Percentiles rank a stretch among this genome's conserved stretches.
Conservation (phyloP, 2,888 invertebrate species). For the Agrochola circellaris region DNA sequence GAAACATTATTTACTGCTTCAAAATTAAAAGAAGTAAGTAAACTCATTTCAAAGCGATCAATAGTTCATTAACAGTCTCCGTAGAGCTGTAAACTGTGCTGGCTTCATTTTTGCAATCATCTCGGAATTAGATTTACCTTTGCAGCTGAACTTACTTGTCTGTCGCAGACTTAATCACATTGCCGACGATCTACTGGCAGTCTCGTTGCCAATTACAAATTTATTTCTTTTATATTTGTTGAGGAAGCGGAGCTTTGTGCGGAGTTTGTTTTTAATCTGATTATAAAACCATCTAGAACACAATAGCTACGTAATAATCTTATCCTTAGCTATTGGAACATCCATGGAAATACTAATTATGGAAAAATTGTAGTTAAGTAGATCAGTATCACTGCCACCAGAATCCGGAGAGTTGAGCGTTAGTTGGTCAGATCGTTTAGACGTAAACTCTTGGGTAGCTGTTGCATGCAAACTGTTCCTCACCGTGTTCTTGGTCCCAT, state of each 20-base stretch:
- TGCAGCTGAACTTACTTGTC: conserved; percentile 52
- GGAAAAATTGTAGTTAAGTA: neutral
- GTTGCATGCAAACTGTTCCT: neutral
- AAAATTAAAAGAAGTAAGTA: conserved; percentile 26
- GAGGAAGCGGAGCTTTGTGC: neutral
- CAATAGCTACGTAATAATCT: neutral
- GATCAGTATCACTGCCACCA: neutral
- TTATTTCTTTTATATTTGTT: conserved; percentile 26
- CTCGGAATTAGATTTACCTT: conserved; percentile 54
- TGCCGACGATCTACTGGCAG: conserved; percentile 39
- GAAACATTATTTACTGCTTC: neutral
- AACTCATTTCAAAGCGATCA: conserved; percentile 39
- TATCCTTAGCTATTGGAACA: neutral
- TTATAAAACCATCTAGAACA: neutral
- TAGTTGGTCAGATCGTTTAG: neutral
- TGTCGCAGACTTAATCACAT: conserved; percentile 51
- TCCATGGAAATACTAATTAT: neutral
- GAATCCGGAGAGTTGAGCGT: neutral
- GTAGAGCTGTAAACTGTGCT: conserved; percentile 42
- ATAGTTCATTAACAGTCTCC: conserved; percentile 57
- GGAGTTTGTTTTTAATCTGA: conserved; percentile 18
- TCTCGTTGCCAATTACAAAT: conserved; percentile 43
- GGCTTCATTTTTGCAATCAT: conserved; percentile 61
- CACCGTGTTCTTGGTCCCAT: neutral
- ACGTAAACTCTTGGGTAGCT: neutral